Percentiles rank a stretch among this genome's conserved stretches.
Evolutionary conservation across 2,797 vertebrate genomes (phyloP).

Genomic region (Sebastes ruberrimus): DNA sequence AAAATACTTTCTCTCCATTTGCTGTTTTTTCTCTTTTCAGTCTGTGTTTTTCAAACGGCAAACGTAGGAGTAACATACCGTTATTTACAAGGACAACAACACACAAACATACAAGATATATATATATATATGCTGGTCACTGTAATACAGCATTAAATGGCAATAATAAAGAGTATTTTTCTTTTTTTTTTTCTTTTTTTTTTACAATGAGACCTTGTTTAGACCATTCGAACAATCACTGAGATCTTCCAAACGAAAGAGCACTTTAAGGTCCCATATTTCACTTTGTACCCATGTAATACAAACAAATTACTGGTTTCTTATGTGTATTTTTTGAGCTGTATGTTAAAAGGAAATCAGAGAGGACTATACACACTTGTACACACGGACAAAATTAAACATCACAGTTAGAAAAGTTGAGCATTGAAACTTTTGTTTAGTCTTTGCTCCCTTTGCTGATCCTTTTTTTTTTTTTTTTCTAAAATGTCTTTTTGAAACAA

Average conservation of each 20-base stretch:
- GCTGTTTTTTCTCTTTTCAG: slow-evolving; percentile 43
- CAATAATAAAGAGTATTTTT: slow-evolving; percentile 63
- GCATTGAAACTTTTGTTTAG: slow-evolving; percentile 31
- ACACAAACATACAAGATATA: slow-evolving; percentile 81
- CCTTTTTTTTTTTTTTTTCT: not conserved
- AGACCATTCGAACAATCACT: slow-evolving; percentile 38
- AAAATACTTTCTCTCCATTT: slow-evolving; percentile 85
- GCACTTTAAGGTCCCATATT: slow-evolving; percentile 55
- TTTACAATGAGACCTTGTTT: slow-evolving; percentile 54
- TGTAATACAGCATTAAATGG: slow-evolving; percentile 83
- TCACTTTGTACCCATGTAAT: slow-evolving; percentile 55
- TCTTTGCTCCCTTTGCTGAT: slow-evolving; percentile 36
- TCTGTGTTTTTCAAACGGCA: slow-evolving; percentile 78
- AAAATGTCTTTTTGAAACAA: slow-evolving; percentile 42
- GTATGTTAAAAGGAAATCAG: slow-evolving; percentile 60
- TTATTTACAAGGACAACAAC: slow-evolving; percentile 89
- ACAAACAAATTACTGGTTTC: slow-evolving; percentile 53
- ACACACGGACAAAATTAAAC: slow-evolving; percentile 70
- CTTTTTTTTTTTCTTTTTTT: slow-evolving; percentile 16
- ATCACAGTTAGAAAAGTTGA: slow-evolving; percentile 65
- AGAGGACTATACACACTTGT: slow-evolving; percentile 71
- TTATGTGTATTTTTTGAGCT: slow-evolving; percentile 39
- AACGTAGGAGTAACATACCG: slow-evolving; percentile 76
- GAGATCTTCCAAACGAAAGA: slow-evolving; percentile 55
- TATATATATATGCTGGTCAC: slow-evolving; percentile 72